Evolutionary conservation across 1,140 invertebrate species (phyloP).

Genomic region (Drosophila melanogaster): DNA sequence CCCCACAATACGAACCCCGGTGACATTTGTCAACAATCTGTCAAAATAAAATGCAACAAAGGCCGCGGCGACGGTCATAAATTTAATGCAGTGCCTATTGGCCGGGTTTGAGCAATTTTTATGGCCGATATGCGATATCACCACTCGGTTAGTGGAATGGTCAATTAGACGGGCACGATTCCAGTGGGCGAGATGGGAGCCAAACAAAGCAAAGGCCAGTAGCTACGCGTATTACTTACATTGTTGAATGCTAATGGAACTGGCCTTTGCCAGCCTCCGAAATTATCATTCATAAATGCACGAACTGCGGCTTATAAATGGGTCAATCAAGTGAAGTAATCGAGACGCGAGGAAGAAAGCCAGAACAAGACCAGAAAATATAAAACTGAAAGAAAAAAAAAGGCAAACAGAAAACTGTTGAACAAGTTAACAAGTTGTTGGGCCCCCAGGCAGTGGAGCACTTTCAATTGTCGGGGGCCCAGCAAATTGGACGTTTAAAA

Average conservation of each 20-base stretch:
- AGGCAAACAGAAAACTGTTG: conserved; percentile 17
- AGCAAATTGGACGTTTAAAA: conserved; percentile 67
- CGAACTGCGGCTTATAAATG: conserved; percentile 42
- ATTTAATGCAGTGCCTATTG: conserved; percentile 51
- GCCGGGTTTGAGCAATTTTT: conserved; percentile 39
- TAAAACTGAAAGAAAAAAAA: neutral
- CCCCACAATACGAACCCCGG: conserved; percentile 40
- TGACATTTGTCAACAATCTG: conserved; percentile 76
- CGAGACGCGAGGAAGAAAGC: conserved; percentile 36
- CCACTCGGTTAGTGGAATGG: conserved; percentile 5
- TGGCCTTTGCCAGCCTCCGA: conserved; percentile 48
- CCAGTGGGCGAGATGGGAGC: conserved; percentile 25
- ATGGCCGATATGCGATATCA: conserved; percentile 66
- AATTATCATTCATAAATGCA: conserved; percentile 58
- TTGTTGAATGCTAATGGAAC: conserved; percentile 46
- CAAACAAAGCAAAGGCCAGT: conserved; percentile 42
- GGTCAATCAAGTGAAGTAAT: conserved; percentile 73
- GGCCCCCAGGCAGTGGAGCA: conserved; percentile 45
- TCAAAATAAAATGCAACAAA: conserved; percentile 59
- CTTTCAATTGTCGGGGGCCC: conserved; percentile 69
- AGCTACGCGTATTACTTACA: conserved; percentile 27
- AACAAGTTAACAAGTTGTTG: conserved; percentile 70
- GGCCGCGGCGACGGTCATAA: conserved; percentile 47
- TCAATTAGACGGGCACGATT: conserved; percentile 69
- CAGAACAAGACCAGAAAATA: conserved; percentile 6